A percentile compares a stretch with the other conserved stretches of the same genome.
Conservation (phyloP, 2,113 vertebrate species). For the Spizaetus ornatus region DNA sequence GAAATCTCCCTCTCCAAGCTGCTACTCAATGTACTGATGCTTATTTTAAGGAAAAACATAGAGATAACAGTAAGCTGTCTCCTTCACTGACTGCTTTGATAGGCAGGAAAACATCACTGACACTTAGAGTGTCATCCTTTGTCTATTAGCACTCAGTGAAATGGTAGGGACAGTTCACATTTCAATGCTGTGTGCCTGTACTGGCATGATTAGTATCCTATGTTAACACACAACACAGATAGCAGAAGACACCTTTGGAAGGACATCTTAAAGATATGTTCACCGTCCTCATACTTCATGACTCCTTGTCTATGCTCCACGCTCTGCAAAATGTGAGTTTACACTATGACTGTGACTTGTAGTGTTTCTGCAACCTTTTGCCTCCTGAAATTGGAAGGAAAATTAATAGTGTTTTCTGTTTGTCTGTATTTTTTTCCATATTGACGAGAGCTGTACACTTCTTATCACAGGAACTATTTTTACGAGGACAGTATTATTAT, state of each 20-base stretch:
- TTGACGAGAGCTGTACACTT: neutral
- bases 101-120: neutral
- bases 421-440: neutral
- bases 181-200: neutral
- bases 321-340: neutral
- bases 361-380: neutral
- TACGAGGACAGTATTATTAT: neutral
- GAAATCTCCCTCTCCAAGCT: neutral
- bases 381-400: neutral
- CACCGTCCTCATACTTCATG: neutral
- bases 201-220: neutral
- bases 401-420: neutral
- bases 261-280: neutral
- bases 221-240: neutral
- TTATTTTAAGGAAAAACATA: neutral
- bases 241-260: neutral
- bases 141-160: neutral
- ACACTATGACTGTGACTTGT: neutral
- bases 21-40: neutral
- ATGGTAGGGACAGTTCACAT: neutral
- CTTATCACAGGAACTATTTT: neutral
- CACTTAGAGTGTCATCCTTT: neutral
- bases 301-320: neutral
- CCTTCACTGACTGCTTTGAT: neutral
- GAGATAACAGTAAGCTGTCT: neutral